Evolutionary conservation across 2,888 invertebrate genomes (phyloP).

Genomic region (Osedax fenrisi): DNA sequence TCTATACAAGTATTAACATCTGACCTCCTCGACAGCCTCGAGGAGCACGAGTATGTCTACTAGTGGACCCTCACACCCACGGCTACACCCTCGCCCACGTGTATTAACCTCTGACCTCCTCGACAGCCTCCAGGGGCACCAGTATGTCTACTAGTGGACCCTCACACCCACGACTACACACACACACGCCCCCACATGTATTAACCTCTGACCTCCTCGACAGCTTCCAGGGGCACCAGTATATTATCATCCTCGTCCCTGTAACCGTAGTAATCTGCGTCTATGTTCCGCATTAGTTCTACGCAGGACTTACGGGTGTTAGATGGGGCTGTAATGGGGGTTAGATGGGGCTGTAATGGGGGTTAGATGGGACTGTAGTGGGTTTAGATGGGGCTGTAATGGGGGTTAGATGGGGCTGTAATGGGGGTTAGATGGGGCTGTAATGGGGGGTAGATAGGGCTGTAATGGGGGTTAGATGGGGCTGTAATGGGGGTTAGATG

Average conservation of each 20-base stretch:
- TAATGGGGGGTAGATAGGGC: too few relatives aligned
- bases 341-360: too few relatives aligned
- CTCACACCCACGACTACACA: conserved; percentile 94
- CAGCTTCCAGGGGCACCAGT: conserved; percentile 71
- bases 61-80: conserved; percentile 95
- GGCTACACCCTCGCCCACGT: conserved; percentile 96
- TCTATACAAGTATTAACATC: too few relatives aligned
- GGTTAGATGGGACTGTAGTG: too few relatives aligned
- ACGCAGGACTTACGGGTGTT: conserved; percentile 80
- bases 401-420: too few relatives aligned
- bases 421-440: too few relatives aligned
- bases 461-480: too few relatives aligned
- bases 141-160: conserved; percentile 96
- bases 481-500: too few relatives aligned
- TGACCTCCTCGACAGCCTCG: conserved; percentile 68
- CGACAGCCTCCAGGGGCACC: conserved; percentile 69
- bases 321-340: conserved; percentile 57
- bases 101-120: conserved; percentile 67
- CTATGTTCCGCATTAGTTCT: conserved; percentile 92
- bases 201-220: conserved; percentile 65
- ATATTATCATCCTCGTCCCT: conserved; percentile 95
- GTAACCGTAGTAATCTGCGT: conserved; percentile 97
- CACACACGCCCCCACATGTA: conserved; percentile 95
- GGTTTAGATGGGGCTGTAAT: too few relatives aligned
- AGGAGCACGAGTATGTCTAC: conserved; percentile 82